Base-by-base conservation (phyloP, 2,797 vertebrate species). In the Vespertilio murinus region DNA sequence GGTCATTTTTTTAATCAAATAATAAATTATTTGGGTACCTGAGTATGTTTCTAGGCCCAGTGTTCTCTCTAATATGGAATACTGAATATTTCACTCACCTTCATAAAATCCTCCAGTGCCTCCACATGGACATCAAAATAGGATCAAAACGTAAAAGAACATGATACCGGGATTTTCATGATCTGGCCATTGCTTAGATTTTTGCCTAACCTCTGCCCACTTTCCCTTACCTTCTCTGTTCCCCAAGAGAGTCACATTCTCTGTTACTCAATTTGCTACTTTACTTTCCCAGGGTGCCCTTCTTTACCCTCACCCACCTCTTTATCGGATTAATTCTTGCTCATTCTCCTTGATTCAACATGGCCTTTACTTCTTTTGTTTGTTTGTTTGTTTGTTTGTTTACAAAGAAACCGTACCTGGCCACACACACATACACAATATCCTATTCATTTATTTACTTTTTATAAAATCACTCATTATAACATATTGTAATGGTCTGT, bases 401-500 rank as follows among this genome's bases (percentile, higher is more conserved):
- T n/a, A n/a, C n/a, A n/a, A n/a, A n/a, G n/a, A n/a, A 85, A 40
- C 2, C 69, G 30, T 30, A 77, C 38, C 54, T 52, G 22, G 47
- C 59, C 70, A 73, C 42, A 47, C 7, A 71, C 12, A 40, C 1
- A 49, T n/a, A 88, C 59, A 64, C 30, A 73, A 78, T 59, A 23
- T 33, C 20, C 54, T n/a, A 78, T 59, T 78, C 11, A 69, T 88
- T 73, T 61, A 83, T 65, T 89, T 35, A 67, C 61, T 80, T 95
- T 74, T 87, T 35, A 92, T 69, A 35, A 93, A 95, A 92, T 23
- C n/a, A 47, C 5, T 91, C 40, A 88, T 88, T 49, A 67, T 45
- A 52, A 9, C 70, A 33, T 10, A 71, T 5, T 56, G n/a, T 38
- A 28, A 1, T 79, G 88, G 61, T 28, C 35, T 80, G 4, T 59